These are phyloP conservation scores for Caranx melampygus DNA, from an alignment of 2,113 vertebrate species.

Conservation along the genomic window DNA sequence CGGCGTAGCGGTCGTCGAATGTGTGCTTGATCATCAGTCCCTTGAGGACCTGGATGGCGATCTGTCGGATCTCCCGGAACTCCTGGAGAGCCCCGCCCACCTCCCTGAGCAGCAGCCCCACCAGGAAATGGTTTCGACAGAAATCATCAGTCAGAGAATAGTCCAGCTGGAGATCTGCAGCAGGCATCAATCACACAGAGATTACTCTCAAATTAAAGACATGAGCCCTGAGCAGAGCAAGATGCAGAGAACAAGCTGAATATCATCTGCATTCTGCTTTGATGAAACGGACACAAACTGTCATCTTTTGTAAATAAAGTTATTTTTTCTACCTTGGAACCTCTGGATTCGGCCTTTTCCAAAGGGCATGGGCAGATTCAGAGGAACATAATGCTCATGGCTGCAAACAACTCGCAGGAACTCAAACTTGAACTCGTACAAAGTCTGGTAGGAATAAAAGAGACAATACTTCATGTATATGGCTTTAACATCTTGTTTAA, in stretches of 20 bases:
- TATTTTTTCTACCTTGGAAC: slow-evolving; percentile 91
- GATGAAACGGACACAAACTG: not conserved
- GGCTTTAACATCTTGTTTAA: not conserved
- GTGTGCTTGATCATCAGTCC: slow-evolving; percentile 97
- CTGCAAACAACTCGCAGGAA: slow-evolving; percentile 96
- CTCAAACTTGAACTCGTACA: slow-evolving; percentile 98
- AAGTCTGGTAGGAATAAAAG: slow-evolving; percentile 83
- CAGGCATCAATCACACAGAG: not conserved
- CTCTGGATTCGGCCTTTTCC: slow-evolving; percentile 95
- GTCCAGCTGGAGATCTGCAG: slow-evolving; percentile 93
- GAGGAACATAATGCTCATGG: slow-evolving; percentile 96
- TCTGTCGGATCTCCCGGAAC: slow-evolving; percentile 91
- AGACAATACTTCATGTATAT: not conserved
- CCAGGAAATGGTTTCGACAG: slow-evolving; percentile 97
- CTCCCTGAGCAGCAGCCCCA: slow-evolving; percentile 94
- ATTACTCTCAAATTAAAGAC: not conserved
- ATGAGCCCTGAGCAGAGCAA: not conserved
- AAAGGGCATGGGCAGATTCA: slow-evolving; percentile 98
- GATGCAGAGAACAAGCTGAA: not conserved
- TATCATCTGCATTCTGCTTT: not conserved
- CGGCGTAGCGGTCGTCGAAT: slow-evolving; percentile 93
- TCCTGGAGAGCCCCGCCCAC: slow-evolving; percentile 94
- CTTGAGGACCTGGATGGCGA: slow-evolving; percentile 93
- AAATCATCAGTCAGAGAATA: slow-evolving; percentile 97
- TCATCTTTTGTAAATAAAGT: not conserved